Conservation (phyloP, 2,797 vertebrate species). For the Gambusia yucatana region DNA sequence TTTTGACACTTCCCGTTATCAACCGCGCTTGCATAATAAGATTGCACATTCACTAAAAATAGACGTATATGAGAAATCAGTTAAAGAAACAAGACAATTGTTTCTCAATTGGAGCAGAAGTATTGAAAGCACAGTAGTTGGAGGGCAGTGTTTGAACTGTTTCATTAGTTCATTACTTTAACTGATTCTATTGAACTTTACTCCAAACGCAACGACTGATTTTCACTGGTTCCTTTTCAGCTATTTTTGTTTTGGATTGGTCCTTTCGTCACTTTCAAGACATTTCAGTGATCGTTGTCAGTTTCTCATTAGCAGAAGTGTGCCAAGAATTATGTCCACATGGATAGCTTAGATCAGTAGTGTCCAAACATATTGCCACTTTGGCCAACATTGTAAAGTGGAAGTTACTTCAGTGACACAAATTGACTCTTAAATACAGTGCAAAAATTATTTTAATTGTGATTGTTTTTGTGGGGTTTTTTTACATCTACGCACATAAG, state of each 20-base stretch:
- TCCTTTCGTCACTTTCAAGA: not conserved
- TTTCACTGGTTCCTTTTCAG: not conserved
- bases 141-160: not conserved
- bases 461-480: not conserved
- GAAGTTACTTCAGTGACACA: not conserved
- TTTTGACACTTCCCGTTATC: conserved; percentile 3
- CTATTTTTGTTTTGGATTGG: not conserved
- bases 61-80: not conserved
- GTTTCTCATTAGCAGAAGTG: not conserved
- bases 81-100: too few species aligned
- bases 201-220: not conserved
- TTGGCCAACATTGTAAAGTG: not conserved
- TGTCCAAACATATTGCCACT: not conserved
- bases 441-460: not conserved
- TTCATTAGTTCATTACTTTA: not conserved
- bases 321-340: not conserved
- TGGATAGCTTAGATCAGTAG: not conserved
- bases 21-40: not conserved
- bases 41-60: not conserved
- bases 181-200: not conserved
- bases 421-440: not conserved
- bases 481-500: not conserved
- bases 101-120: not conserved
- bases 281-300: not conserved
- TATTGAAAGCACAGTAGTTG: not conserved